phyloP scores from a whole-genome alignment of 2,113 vertebrate species.

The Tichodroma muraria region DNA sequence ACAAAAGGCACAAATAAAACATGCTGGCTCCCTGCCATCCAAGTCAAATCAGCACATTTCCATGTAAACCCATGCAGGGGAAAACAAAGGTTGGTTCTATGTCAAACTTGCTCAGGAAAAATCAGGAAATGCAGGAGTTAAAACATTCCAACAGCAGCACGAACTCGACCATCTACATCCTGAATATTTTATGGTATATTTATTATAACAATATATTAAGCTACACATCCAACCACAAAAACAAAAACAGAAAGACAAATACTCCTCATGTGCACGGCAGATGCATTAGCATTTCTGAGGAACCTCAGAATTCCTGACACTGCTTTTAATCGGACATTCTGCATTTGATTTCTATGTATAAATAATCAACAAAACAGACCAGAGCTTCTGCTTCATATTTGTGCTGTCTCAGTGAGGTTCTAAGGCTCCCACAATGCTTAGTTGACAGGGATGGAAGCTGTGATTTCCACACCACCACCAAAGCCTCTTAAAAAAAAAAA shows the following conservation, averaged over 20 bases:
- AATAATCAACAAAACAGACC: neutral
- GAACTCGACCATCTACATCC: constrained; percentile 21
- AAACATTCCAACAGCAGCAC: constrained; percentile 10
- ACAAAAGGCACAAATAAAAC: neutral
- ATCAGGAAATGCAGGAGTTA: constrained; percentile 24
- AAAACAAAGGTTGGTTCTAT: neutral
- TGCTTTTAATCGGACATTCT: neutral
- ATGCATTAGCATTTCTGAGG: constrained; percentile 28
- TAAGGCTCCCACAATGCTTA: neutral
- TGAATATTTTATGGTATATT: constrained; percentile 56
- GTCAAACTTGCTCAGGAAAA: neutral
- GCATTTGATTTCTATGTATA: neutral
- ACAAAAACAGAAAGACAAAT: constrained; percentile 43
- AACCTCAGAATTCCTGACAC: neutral
- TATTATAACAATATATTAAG: constrained; percentile 55
- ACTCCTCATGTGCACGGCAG: constrained; percentile 20
- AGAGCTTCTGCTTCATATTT: neutral
- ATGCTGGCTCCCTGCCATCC: neutral
- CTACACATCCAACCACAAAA: constrained; percentile 52
- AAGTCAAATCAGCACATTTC: neutral
- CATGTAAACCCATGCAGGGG: neutral
- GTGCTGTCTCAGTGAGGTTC: neutral
- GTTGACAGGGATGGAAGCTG: accelerated
- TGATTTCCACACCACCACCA: neutral
- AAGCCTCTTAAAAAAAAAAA: neutral